These are phyloP conservation scores for Eulemur rubriventer DNA, from an alignment of 2,797 vertebrate genomes.

Conservation along the genomic window DNA sequence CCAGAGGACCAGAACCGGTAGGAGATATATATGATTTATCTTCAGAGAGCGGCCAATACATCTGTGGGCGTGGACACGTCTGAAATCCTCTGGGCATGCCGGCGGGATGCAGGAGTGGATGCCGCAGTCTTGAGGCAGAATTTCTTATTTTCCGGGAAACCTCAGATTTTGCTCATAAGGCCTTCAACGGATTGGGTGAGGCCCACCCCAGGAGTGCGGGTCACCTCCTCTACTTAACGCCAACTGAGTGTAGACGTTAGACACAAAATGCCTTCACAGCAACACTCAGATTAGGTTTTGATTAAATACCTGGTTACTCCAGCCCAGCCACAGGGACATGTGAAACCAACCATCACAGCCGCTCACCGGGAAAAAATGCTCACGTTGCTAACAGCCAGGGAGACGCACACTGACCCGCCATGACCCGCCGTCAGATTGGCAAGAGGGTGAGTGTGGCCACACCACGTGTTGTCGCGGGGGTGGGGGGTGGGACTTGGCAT, in stretches of 20 bases:
- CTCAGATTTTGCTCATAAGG: rapidly evolving
- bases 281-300: too few species aligned
- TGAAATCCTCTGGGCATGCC: background rate
- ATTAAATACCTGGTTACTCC: background rate
- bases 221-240: background rate
- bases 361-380: rapidly evolving
- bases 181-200: background rate
- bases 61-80: too few species aligned
- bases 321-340: rapidly evolving
- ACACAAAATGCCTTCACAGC: background rate
- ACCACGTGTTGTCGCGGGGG: rapidly evolving
- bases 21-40: background rate
- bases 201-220: background rate
- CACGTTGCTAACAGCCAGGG: rapidly evolving
- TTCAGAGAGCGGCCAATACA: background rate
- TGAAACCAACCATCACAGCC: rapidly evolving
- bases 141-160: background rate
- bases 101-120: too few species aligned
- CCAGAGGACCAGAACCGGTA: background rate
- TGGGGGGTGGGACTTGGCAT: rapidly evolving
- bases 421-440: rapidly evolving
- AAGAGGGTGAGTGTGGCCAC: background rate
- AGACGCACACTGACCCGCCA: rapidly evolving
- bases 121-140: background rate
- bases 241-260: background rate